Base-by-base conservation (phyloP, 2,888 invertebrate species). In the Agelastica alni region DNA sequence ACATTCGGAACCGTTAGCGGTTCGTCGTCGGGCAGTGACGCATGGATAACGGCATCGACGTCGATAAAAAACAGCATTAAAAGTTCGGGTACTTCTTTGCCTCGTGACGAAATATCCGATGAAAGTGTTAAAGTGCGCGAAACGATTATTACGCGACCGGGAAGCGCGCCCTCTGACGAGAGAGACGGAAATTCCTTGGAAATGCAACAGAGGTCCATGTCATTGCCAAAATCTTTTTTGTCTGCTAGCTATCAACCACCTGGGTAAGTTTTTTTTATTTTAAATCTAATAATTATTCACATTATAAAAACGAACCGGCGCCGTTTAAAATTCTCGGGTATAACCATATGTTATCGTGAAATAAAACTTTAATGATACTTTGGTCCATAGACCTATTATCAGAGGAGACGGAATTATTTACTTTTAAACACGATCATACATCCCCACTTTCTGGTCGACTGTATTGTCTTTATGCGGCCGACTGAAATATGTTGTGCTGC, bases 21-120 rank as follows among this genome's bases (percentile, higher is more conserved):
- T 53, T 80, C 81, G 0, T 81, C 81, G 1, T 81, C 81, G 12
- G 79, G 79, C 59, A 81, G 81, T 63, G 81, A 82, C 52, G 77
- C 80, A 42, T 81, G 80, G 79, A 70, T 81, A 49, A 80, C 80
- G 9, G 79, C 79, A 1, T 80, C 80, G 4, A 63, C 79, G 2
- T 80, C 80, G 5, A 62, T 79, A 20, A 74, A 75, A 53, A 78
- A 78, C 59, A 74, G 73, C 34, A 70, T 72, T 0, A 80, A 79
- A 60, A 75, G 79, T 60, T 81, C 80, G 28, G 80, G 79, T 0
- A 78, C 78, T 0, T 80, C 81, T 13, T 81, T 81, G 2, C 81
- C 81, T 1, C 71, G 80, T 62, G 81, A 80, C 43, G 78, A 78
- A n/a, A 59, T 63, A 48, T 60, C 44, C 14, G 55, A 44, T 37